Percentiles rank a stretch among this genome's conserved stretches.
These are phyloP conservation scores for Drosophila gunungcola DNA, from an alignment of 1,140 invertebrate genomes.

Conservation along the genomic window DNA sequence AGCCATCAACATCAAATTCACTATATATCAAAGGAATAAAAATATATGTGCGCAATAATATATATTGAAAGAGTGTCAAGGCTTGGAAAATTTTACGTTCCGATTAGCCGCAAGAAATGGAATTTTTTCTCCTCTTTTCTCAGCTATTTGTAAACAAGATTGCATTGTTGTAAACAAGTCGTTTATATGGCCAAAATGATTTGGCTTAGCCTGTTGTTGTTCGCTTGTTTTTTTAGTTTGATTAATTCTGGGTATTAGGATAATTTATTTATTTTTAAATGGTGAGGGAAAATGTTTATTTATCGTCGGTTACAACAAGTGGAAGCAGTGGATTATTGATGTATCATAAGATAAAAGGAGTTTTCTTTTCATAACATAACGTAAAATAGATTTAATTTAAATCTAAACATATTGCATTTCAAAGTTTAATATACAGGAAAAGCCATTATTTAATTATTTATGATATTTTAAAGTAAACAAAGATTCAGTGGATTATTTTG, in stretches of 20 bases:
- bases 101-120: conserved; percentile 64
- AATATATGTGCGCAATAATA: conserved; percentile 1
- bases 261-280: conserved; percentile 80
- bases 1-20: conserved; percentile 57
- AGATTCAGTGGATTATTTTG: too few relatives aligned
- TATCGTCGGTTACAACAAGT: conserved; percentile 7
- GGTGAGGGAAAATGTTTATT: conserved; percentile 34
- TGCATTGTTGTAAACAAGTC: conserved; percentile 76
- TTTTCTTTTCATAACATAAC: neutral
- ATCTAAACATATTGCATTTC: too few relatives aligned
- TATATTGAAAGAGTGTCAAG: conserved; percentile 74
- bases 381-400: too few relatives aligned
- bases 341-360: conserved; percentile 27
- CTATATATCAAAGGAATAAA: conserved; percentile 34
- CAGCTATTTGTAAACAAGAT: conserved; percentile 74
- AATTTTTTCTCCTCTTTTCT: conserved; percentile 40
- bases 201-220: conserved; percentile 34
- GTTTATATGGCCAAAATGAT: conserved; percentile 60
- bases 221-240: conserved; percentile 53
- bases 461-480: too few relatives aligned
- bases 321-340: neutral
- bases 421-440: too few relatives aligned
- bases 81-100: conserved; percentile 67
- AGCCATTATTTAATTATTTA: too few relatives aligned
- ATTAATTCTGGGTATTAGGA: conserved; percentile 70